Percentiles rank a stretch among this genome's conserved stretches.
Evolutionary conservation across 2,113 vertebrate genomes (phyloP).

Genomic region (Dromas ardeola): DNA sequence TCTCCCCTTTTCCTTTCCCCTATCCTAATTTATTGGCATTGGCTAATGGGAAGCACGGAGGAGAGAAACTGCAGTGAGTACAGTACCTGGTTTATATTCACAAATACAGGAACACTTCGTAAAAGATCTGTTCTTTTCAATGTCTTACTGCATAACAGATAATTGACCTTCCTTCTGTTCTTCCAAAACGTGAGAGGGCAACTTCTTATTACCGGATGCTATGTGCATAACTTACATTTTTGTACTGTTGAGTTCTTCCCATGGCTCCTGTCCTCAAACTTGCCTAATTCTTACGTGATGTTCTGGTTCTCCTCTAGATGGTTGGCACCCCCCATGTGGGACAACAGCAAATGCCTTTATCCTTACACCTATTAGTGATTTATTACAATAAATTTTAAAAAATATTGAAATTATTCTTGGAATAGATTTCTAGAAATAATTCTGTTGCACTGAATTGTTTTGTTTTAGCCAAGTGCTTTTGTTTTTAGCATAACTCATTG

Average conservation of each 20-base stretch:
- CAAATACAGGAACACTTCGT: not conserved
- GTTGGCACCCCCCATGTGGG: fast-evolving
- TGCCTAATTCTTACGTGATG: not conserved
- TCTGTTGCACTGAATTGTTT: not conserved
- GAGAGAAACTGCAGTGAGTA: not conserved
- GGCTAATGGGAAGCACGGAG: not conserved
- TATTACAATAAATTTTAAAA: not conserved
- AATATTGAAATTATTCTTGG: not conserved
- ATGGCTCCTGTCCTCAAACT: not conserved
- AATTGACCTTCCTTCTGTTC: not conserved
- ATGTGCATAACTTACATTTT: not conserved
- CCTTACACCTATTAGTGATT: not conserved
- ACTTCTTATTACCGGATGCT: not conserved
- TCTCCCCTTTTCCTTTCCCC: not conserved
- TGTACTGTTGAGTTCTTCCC: not conserved
- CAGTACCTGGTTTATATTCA: not conserved
- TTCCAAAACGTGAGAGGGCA: not conserved
- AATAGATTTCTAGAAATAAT: not conserved
- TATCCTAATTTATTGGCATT: not conserved
- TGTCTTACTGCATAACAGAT: not conserved
- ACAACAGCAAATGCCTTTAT: not conserved
- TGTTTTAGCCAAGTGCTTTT: not conserved
- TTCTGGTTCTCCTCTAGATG: not conserved
- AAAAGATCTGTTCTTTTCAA: not conserved
- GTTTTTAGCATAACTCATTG: not conserved